A percentile compares a stretch with the other conserved stretches of the same genome.
phyloP scores from a whole-genome alignment of 2,888 invertebrate genomes.

The Druceiella hillmani region DNA sequence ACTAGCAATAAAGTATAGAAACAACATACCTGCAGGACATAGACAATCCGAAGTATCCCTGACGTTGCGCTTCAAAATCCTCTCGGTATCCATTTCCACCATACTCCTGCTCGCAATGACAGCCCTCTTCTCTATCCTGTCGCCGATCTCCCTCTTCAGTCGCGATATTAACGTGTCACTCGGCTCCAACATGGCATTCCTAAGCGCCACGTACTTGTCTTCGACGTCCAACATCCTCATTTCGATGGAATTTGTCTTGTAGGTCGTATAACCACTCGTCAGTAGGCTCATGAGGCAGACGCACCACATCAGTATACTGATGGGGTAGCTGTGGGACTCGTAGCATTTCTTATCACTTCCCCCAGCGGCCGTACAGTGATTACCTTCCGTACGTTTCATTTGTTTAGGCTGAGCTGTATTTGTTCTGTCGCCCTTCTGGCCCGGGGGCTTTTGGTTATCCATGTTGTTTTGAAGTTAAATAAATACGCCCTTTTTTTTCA shows the following conservation, averaged over 20 bases:
- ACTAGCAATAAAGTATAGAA: no score
- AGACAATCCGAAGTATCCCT: slow-evolving; percentile 61
- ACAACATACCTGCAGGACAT: slow-evolving; percentile 65
- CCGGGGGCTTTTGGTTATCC: no score
- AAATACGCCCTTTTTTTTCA: no score
- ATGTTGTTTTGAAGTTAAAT: no score
- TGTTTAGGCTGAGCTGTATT: no score
- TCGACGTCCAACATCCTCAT: slow-evolving; percentile 49
- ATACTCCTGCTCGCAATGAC: slow-evolving; percentile 29
- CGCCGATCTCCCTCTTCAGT: slow-evolving; percentile 48
- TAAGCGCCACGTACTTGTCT: slow-evolving; percentile 49
- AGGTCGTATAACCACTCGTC: slow-evolving; percentile 55
- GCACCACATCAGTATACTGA: slow-evolving; percentile 56
- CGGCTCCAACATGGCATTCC: slow-evolving; percentile 48
- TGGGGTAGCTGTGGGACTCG: slow-evolving; percentile 43
- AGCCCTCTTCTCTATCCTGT: slow-evolving; percentile 36
- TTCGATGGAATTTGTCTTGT: slow-evolving; percentile 52
- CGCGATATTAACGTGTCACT: slow-evolving; percentile 51
- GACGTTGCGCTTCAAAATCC: slow-evolving; percentile 42
- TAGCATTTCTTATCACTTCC: no score
- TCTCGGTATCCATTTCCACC: no score
- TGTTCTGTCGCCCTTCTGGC: no score
- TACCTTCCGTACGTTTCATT: no score
- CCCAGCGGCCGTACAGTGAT: no score
- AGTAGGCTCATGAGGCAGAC: slow-evolving; percentile 60